Base-by-base conservation (phyloP, 1,140 invertebrate genomes). In the Gonatopus flavifemur region DNA sequence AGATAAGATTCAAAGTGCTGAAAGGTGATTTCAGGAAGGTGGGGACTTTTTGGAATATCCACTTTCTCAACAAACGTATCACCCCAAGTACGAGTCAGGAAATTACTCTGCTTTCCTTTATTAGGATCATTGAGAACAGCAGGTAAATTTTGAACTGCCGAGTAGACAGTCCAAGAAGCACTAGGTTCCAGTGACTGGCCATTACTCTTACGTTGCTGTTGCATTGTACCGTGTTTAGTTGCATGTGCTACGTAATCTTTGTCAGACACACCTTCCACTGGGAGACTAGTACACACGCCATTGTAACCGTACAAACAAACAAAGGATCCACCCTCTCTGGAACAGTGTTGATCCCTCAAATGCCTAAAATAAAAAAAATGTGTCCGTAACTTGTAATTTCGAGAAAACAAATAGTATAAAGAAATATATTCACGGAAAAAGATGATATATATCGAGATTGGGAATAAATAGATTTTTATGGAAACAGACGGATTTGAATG, bases 51-150 rank as follows among this genome's bases (percentile, higher is more conserved):
- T 16, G 86, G 83, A 66, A 97, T 85, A 13, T 86, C 81, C 19
- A 80, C 75, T 59, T 87, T 88, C 52, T 96, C 94, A 6, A 96
- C 83, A 78, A 98, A 98, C 48, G 84, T 84, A 66, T 97, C 94
- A 31, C 97, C 96, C 97, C 97, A 99, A 55, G 94, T 96, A 75
- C 94, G 94, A 1, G 95, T 97, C 66, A 99, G 95, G 64, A 99
- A 94, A 70, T 96, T 93, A 65, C 83, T 87, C 70, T 91, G 91
- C 75, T 93, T 94, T 43, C 91, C 89, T 62, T 88, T 87, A 38
- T 88, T 87, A 0, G 97, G 96, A 80, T 99, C 96, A 79, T 98
- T 97, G 20, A 99, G 82, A 45, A 97, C 93, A 40, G 96, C 94
- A 18, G 96, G 92, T 54, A 99, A 82, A 78, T 98, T 98, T 77